Evolutionary conservation across 2,888 invertebrate genomes (phyloP).

Genomic region (Imbricaverruca yamaguchii): DNA sequence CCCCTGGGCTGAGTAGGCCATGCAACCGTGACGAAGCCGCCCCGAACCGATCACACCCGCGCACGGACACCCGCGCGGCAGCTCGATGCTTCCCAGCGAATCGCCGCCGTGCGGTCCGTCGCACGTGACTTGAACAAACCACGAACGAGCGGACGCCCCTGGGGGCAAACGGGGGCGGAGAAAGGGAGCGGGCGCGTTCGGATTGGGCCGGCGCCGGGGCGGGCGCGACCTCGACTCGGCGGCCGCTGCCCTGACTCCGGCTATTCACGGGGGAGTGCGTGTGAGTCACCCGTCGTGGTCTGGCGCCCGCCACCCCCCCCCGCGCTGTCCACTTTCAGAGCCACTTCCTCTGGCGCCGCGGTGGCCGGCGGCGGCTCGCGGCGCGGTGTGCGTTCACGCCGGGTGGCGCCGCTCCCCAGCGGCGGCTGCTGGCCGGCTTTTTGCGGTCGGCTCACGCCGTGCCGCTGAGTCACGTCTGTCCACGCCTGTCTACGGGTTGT

Average conservation of each 20-base stretch:
- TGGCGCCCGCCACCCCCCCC: neutral
- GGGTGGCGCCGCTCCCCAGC: neutral
- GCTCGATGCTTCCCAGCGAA: neutral
- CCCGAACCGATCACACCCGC: too few relatives aligned
- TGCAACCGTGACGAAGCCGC: too few relatives aligned
- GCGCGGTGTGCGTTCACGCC: neutral
- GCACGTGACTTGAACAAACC: neutral
- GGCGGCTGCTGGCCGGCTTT: neutral
- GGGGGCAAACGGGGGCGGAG: neutral
- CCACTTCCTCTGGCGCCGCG: neutral
- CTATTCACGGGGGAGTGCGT: neutral
- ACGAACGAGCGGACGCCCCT: neutral
- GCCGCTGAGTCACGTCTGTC: neutral
- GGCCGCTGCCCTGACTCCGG: neutral
- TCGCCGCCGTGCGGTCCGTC: neutral
- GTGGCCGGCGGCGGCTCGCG: neutral
- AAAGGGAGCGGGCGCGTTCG: neutral
- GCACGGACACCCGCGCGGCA: too few relatives aligned
- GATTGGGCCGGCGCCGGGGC: neutral
- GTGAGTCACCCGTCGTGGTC: conserved; percentile 1
- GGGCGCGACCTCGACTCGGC: neutral
- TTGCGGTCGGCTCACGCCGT: neutral
- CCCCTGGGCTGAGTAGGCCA: too few relatives aligned
- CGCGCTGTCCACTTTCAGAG: neutral
- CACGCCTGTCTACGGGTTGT: too few relatives aligned